Evolutionary conservation across 2,888 invertebrate species (phyloP).

Genomic region (Limenitis camilla): DNA sequence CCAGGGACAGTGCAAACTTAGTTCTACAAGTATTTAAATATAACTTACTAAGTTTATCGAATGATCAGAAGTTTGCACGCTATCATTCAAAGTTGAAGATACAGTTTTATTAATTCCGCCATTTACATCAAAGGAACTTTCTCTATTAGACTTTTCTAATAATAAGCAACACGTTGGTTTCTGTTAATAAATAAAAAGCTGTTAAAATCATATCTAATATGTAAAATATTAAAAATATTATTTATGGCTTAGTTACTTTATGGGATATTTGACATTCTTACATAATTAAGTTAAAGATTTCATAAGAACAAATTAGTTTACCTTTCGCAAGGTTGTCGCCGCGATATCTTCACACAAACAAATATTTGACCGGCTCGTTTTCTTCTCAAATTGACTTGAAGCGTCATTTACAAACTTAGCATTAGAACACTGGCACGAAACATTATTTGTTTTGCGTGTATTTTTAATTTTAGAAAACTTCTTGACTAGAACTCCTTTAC

Average conservation of each 20-base stretch:
- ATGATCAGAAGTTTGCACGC: slow-evolving; percentile 50
- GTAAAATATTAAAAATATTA: no score
- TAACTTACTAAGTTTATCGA: slow-evolving; percentile 47
- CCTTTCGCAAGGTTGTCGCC: slow-evolving; percentile 4
- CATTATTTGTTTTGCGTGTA: slow-evolving; percentile 4
- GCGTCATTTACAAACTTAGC: not conserved
- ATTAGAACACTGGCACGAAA: slow-evolving; percentile 29
- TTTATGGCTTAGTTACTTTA: no score
- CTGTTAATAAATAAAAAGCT: no score
- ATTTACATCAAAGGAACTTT: not conserved
- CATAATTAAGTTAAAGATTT: slow-evolving; percentile 3
- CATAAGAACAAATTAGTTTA: slow-evolving; percentile 3
- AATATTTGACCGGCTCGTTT: not conserved
- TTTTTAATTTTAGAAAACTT: not conserved
- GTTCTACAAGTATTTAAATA: not conserved
- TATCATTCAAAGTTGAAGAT: slow-evolving; percentile 17
- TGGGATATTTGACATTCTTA: slow-evolving; percentile 2
- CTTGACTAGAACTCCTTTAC: not conserved
- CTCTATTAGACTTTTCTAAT: not conserved
- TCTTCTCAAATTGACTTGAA: slow-evolving; percentile 3
- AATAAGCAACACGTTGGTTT: no score
- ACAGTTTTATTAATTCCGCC: not conserved
- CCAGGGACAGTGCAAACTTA: no score
- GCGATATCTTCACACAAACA: not conserved
- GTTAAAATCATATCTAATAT: no score